Conservation (phyloP, 2,113 vertebrate genomes). For the Osmerus mordax region DNA sequence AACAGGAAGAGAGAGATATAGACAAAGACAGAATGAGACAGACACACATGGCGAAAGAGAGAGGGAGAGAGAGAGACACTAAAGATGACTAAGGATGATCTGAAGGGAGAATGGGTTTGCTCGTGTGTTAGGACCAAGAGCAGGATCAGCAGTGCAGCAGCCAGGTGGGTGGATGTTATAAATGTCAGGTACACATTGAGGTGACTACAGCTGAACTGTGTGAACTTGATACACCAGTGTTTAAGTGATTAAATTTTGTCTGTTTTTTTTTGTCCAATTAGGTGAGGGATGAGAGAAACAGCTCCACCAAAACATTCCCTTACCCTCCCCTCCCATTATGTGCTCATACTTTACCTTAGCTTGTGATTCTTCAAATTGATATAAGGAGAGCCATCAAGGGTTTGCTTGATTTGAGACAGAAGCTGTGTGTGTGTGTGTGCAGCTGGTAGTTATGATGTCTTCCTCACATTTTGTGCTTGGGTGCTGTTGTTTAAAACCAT, state of each 20-base stretch:
- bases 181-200: background rate
- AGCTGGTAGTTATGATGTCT: constrained; percentile 18
- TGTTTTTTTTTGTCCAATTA: background rate
- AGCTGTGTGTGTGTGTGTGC: background rate
- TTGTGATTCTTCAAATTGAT: background rate
- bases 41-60: constrained; percentile 15
- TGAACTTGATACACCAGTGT: no score
- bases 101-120: background rate
- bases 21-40: constrained; percentile 17
- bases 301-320: background rate
- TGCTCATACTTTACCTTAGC: background rate
- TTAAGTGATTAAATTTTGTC: no score
- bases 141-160: background rate
- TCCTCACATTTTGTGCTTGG: constrained; percentile 26
- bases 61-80: constrained; percentile 35
- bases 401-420: background rate
- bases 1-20: constrained; percentile 38
- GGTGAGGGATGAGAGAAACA: background rate
- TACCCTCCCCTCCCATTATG: background rate
- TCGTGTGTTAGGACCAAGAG: background rate
- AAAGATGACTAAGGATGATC: background rate
- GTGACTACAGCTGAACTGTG: background rate
- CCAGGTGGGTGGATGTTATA: no score
- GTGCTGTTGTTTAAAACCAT: background rate
- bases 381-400: background rate